These are phyloP conservation scores for Scomber colias DNA, from an alignment of 2,113 vertebrate species.

Conservation along the genomic window DNA sequence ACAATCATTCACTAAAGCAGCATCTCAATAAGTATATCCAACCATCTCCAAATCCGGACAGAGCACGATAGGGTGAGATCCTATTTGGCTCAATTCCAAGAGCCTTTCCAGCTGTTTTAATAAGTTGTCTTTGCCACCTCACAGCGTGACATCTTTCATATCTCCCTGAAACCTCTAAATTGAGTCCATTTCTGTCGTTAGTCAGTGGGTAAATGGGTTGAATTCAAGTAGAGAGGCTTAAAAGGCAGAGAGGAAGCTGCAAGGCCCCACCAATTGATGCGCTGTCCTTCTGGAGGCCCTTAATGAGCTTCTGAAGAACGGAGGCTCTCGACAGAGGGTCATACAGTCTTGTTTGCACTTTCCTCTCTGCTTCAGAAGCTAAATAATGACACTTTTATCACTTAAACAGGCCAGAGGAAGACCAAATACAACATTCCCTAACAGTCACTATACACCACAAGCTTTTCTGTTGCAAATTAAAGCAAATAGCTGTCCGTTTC, in stretches of 20 bases:
- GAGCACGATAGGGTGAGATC: conserved; percentile 85
- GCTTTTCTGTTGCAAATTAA: conserved; percentile 88
- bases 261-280: conserved; percentile 81
- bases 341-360: conserved; percentile 91
- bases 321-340: conserved; percentile 89
- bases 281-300: conserved; percentile 85
- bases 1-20: conserved; percentile 55
- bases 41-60: conserved; percentile 80
- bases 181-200: conserved; percentile 69
- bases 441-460: conserved; percentile 91
- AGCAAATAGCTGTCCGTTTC: conserved; percentile 87
- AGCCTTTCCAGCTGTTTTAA: conserved; percentile 89
- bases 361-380: conserved; percentile 87
- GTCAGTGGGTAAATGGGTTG: conserved; percentile 35
- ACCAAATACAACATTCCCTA: conserved; percentile 91
- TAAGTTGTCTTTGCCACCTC: conserved; percentile 79
- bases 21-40: conserved; percentile 66
- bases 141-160: conserved; percentile 79
- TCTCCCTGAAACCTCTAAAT: conserved; percentile 45
- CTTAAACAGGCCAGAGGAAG: conserved; percentile 92
- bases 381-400: conserved; percentile 97
- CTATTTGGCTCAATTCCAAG: conserved; percentile 88
- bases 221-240: conserved; percentile 65
- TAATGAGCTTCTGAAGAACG: conserved; percentile 92
- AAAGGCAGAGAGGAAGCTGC: conserved; percentile 58